Percentiles rank a stretch among this genome's conserved stretches.
Conservation (phyloP, 30 jellyfish, hydroid and myxozoan species). For the Cassiopea xamachana region DNA sequence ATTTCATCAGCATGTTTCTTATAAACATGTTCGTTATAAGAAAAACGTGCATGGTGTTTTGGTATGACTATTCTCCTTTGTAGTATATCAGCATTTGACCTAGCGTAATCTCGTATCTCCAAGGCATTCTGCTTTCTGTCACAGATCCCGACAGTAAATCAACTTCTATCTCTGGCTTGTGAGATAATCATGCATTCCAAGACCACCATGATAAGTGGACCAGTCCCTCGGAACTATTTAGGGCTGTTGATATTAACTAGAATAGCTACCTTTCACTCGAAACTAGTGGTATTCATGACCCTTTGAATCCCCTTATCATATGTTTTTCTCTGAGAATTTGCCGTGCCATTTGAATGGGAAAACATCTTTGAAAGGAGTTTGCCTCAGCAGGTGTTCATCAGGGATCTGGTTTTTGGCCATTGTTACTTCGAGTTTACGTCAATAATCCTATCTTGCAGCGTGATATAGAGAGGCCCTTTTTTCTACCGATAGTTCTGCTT, state of each 20-base stretch:
- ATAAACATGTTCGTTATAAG: no score
- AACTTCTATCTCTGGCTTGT: neutral
- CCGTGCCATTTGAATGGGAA: neutral
- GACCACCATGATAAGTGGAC: neutral
- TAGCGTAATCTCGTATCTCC: neutral
- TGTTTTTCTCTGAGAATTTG: neutral
- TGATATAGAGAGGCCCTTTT: no score
- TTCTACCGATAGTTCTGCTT: no score
- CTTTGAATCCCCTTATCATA: neutral
- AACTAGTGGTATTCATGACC: neutral
- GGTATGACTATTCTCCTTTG: no score
- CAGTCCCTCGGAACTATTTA: neutral
- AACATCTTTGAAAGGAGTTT: neutral
- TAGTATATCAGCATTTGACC: neutral
- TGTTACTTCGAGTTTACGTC: neutral
- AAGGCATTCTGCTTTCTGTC: neutral
- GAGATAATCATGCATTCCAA: neutral
- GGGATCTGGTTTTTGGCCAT: neutral
- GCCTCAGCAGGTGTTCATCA: neutral
- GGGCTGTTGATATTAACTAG: neutral
- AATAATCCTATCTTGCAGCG: neutral
- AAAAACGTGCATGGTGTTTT: no score
- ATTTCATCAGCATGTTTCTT: no score
- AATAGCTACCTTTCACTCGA: neutral
- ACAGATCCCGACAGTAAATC: neutral